Evolutionary conservation across 2,113 vertebrate species (phyloP).

Genomic region (Cyanoliseus patagonus): DNA sequence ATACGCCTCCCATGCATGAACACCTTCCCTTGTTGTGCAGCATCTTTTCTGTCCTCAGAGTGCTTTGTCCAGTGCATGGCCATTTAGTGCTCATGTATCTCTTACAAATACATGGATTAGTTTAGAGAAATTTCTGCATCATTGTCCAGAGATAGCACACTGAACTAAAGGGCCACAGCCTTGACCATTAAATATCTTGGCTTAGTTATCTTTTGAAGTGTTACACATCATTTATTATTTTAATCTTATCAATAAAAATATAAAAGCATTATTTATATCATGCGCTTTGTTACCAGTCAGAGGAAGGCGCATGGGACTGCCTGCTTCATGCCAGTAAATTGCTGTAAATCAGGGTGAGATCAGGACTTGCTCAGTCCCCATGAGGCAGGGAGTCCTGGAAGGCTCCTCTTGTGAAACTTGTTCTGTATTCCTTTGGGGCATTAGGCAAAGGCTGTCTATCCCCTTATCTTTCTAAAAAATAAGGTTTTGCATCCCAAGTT

Average conservation of each 20-base stretch:
- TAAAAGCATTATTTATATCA: not conserved
- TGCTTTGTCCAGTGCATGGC: rapidly evolving
- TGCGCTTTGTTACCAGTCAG: not conserved
- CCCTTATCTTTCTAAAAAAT: not conserved
- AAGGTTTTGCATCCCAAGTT: not conserved
- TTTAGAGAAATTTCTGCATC: not conserved
- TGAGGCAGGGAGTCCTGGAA: not conserved
- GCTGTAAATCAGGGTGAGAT: not conserved
- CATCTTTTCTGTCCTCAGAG: not conserved
- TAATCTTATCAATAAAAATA: not conserved
- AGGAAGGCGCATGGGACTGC: not conserved
- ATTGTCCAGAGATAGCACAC: not conserved
- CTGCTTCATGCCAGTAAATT: not conserved
- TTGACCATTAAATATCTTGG: not conserved
- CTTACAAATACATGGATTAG: not conserved
- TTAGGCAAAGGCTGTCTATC: not conserved
- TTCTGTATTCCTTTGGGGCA: not conserved
- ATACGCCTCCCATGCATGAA: not conserved
- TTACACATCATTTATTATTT: not conserved
- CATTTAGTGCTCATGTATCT: not conserved
- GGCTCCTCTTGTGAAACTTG: not conserved
- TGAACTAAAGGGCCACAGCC: not conserved
- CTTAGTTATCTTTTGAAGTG: not conserved
- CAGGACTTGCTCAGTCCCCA: not conserved
- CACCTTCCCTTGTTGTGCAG: not conserved